These are phyloP conservation scores for Eclectus roratus DNA, from an alignment of 2,113 vertebrate species.

Conservation along the genomic window DNA sequence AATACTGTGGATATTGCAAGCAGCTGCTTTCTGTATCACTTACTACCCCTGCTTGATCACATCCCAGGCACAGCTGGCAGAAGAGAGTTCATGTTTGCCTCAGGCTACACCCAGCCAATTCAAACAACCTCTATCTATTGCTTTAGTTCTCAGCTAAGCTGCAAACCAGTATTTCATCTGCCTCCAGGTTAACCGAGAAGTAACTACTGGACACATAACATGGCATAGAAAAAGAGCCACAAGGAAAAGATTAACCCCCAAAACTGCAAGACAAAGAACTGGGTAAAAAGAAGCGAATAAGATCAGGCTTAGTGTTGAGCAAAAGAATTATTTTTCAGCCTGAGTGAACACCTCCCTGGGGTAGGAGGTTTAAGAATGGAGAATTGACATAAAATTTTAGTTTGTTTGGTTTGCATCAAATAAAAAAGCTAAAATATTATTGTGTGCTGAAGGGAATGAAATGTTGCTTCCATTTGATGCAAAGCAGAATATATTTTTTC, in stretches of 20 bases:
- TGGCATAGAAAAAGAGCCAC: background rate
- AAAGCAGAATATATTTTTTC: background rate
- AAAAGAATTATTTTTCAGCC: background rate
- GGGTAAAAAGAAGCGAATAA: background rate
- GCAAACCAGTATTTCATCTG: background rate
- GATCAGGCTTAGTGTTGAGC: background rate
- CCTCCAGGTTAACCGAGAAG: background rate
- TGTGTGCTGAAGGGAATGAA: background rate
- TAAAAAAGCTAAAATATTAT: background rate
- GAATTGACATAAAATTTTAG: background rate
- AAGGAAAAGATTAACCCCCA: background rate
- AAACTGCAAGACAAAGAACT: background rate
- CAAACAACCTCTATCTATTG: background rate
- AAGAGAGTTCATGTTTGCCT: background rate
- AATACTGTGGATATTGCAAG: background rate
- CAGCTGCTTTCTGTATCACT: background rate
- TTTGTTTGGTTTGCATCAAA: background rate
- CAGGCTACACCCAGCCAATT: background rate
- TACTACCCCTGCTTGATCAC: background rate
- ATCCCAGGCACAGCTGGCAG: background rate
- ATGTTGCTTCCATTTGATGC: background rate
- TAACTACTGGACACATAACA: background rate
- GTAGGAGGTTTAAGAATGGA: background rate
- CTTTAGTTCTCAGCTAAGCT: background rate
- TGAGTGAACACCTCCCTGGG: background rate